Percentiles rank a stretch among this genome's conserved stretches.
Evolutionary conservation across 1,140 invertebrate genomes (phyloP).

Genomic region (Oreohelix idahoensis): DNA sequence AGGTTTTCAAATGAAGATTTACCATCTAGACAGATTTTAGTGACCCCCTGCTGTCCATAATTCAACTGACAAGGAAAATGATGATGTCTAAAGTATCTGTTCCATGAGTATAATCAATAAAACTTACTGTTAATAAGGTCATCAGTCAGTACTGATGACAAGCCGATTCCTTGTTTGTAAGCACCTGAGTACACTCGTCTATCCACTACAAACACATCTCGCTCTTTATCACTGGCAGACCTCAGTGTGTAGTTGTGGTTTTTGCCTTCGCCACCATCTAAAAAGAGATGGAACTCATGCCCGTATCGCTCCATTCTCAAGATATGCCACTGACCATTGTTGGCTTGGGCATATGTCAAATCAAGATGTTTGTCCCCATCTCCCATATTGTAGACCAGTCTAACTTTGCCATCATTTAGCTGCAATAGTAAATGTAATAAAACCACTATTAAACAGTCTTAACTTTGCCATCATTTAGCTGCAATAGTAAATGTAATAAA

Average conservation of each 20-base stretch:
- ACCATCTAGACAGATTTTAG: too few species aligned
- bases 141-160: conserved; percentile 14
- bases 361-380: conserved; percentile 88
- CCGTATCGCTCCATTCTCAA: conserved; percentile 86
- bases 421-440: conserved; percentile 65
- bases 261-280: conserved; percentile 95
- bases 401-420: conserved; percentile 89
- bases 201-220: conserved; percentile 46
- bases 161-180: conserved; percentile 24
- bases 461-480: conserved; percentile 90
- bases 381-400: conserved; percentile 86
- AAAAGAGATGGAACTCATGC: conserved; percentile 91
- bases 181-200: conserved; percentile 36
- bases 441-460: conserved; percentile 43
- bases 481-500: too few species aligned
- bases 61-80: too few species aligned
- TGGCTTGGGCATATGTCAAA: conserved; percentile 89
- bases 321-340: conserved; percentile 98
- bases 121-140: conserved; percentile 43
- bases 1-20: too few species aligned
- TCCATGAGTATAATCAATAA: too few species aligned
- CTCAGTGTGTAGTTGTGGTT: conserved; percentile 89
- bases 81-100: too few species aligned
- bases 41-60: too few species aligned
- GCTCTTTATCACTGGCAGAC: conserved; percentile 26